Evolutionary conservation across 2,113 vertebrate genomes (phyloP), one percentile per base, ranked within the genome.

Genomic region (Antechinus stuartii): DNA sequence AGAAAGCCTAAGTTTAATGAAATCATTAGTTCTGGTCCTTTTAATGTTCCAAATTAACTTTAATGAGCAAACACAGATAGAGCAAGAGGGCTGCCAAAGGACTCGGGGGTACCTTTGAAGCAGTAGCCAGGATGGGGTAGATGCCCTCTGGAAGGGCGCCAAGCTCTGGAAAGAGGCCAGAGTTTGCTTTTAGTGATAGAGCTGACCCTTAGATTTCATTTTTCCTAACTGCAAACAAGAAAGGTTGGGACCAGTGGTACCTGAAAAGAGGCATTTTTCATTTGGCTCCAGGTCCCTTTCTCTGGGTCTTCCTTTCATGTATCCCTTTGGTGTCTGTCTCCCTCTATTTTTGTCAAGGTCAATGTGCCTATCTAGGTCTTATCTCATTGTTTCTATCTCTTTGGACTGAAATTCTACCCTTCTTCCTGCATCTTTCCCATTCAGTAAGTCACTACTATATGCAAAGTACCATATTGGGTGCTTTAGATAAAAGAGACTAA

Each of bases 31-130:
- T 54, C 94, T 50, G 47, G 61, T 49, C 93, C 95, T 96, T 98
- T 97, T 97, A 94, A 94, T 98, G 97, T 97, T 95, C 97, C 95
- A 96, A 97, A 97, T 98, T 96, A 97, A 97, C 96, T 97, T 96
- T 97, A 97, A 97, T 97, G 97, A 97, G 89, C 97, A 97, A 97
- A 98, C 92, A 98, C 50, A 95, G 94, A 95, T 95, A 97, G 97
- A 97, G 97, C 97, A 97, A 97, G 97, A 96, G 97, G 25, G 6
- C 61, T 12, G 95, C 10, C 16, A 90, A 93, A 46, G 95, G 93
- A 96, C 90, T 92, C 89, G 90, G 94, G 91, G 95, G n/a, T 84
- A 42, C 68, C 97, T 98, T 98, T 97, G 97, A 98, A 97, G 97
- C 94, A 92, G 97, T 94, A 92, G 97, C 97, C 97, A 97, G 95